Conservation (phyloP, 2,797 vertebrate species). For the Chaunax sp. region DNA sequence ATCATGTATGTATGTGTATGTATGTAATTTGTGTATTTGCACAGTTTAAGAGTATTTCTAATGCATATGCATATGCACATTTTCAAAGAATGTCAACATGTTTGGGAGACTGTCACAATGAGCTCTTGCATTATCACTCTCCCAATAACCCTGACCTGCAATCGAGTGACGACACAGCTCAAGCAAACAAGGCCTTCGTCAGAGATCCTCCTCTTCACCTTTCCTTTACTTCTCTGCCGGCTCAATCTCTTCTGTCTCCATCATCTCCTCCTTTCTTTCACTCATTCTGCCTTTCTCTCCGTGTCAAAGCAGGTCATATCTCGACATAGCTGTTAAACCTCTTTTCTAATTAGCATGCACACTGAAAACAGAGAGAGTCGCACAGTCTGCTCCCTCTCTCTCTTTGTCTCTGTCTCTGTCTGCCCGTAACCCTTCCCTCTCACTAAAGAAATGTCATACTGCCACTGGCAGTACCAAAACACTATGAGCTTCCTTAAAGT, state of each 20-base stretch:
- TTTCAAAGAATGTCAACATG: slow-evolving; percentile 39
- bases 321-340: slow-evolving; percentile 22
- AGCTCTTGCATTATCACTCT: slow-evolving; percentile 51
- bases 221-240: slow-evolving; percentile 3
- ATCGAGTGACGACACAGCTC: slow-evolving; percentile 44
- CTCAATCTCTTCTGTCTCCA: not conserved
- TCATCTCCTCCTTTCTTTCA: not conserved
- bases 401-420: slow-evolving; percentile 3
- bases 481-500: slow-evolving; percentile 4
- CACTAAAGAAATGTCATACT: slow-evolving; percentile 17
- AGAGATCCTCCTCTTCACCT: slow-evolving; percentile 32
- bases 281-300: slow-evolving; percentile 1
- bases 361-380: slow-evolving; percentile 43
- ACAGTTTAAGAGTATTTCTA: slow-evolving; percentile 1
- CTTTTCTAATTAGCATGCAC: slow-evolving; percentile 58
- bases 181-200: slow-evolving; percentile 57
- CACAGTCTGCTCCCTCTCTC: slow-evolving; percentile 31
- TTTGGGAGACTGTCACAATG: slow-evolving; percentile 47
- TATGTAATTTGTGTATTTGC: slow-evolving; percentile 11
- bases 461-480: slow-evolving; percentile 3
- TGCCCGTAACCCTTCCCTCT: not conserved
- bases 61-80: not conserved
- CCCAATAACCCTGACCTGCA: slow-evolving; percentile 67
- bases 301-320: slow-evolving; percentile 34
- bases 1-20: not conserved